Base-by-base conservation (phyloP, 2,797 vertebrate species). In the Danio tinwini region DNA sequence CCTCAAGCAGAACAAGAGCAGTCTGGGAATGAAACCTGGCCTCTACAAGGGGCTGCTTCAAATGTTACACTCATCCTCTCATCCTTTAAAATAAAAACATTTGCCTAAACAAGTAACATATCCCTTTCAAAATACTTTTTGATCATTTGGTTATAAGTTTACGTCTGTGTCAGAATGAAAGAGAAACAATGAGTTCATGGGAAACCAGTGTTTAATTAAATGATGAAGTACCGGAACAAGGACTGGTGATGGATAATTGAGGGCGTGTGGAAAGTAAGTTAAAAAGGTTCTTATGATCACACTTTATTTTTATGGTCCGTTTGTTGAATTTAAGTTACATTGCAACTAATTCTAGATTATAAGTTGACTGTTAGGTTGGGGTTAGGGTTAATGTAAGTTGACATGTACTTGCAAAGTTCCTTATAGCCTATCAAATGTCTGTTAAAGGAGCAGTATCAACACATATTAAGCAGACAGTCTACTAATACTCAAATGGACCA, bases 1-100 rank as follows among this genome's bases (percentile, higher is more conserved):
- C 92, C 88, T 90, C 85, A 87, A 87, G 89, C 91, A 78, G 77
- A 89, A 88, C 90, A 82, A 88, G 88, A 88, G 82, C 85, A 89
- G 89, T 91, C 88, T 90, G 88, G 87, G 78, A 82, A 82, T 72
- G 61, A 86, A 86, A 82, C 64, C 53, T 82, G 74, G 63, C 37
- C 64, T 81, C 67, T 58, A 65, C 19, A 77, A 58, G 61, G 63
- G 73, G 52, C 37, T 81, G 59, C 63, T 73, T 40, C 14, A 74
- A 19, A 72, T 45, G 37, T n/a, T 62, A 47, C 37, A 68, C 37
- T 76, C 55, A 69, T 80, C 55, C 47, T 63, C 83, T 78, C 40
- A 70, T 55, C 17, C 29, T 29, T 1, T 29, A 40, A 42, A 42
- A 37, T 53, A 55, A 70, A 19, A 55, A 37, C 19, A 55, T 68